phyloP scores from a whole-genome alignment of 2,888 invertebrate species.

The Ommatoiulus sabulosus region DNA sequence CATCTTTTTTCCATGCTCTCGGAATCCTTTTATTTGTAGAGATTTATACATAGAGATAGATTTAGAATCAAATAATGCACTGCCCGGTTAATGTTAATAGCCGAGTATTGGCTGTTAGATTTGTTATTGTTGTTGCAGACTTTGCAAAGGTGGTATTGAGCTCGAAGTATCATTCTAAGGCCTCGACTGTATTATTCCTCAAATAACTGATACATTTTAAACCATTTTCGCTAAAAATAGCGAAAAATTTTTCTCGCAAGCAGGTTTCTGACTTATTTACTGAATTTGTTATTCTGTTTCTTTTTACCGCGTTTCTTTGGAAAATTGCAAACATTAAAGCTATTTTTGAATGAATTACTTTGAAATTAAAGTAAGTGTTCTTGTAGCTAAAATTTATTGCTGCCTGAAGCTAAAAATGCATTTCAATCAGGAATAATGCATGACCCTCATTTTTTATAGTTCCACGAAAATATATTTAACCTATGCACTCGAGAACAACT shows the following conservation, averaged over 20 bases:
- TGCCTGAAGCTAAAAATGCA: neutral
- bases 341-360: no score
- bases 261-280: neutral
- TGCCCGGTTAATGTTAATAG: conserved; percentile 9
- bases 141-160: neutral
- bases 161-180: neutral
- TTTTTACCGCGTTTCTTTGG: no score
- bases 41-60: conserved; percentile 1
- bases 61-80: neutral
- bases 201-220: neutral
- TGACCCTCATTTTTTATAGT: neutral
- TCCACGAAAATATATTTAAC: neutral
- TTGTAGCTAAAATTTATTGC: neutral
- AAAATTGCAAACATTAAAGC: no score
- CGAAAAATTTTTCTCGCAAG: neutral
- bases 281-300: no score
- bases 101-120: conserved; percentile 35
- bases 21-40: conserved; percentile 16
- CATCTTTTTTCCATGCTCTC: neutral
- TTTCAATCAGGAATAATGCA: neutral
- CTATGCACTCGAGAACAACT: no score
- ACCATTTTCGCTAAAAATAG: neutral
- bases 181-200: neutral
- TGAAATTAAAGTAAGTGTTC: no score
- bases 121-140: conserved; percentile 38